phyloP scores from a whole-genome alignment of 2,113 vertebrate species.

The Apodemus speciosus region DNA sequence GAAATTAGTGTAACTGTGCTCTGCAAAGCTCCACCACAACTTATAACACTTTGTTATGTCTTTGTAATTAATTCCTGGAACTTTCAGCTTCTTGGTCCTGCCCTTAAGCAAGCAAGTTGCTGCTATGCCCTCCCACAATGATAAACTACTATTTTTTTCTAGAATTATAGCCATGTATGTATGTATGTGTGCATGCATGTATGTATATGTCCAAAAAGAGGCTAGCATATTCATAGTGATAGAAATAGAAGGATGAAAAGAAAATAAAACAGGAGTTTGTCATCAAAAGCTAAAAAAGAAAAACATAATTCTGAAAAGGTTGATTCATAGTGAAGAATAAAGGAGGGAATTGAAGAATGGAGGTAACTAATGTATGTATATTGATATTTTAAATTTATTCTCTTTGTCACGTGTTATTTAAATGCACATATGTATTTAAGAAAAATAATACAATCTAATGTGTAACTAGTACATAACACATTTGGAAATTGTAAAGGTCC shows the following conservation, averaged over 20 bases:
- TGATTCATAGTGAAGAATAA: background rate
- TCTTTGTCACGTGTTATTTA: background rate
- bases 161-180: background rate
- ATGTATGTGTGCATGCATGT: background rate
- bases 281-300: background rate
- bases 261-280: background rate
- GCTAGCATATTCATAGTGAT: background rate
- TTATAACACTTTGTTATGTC: background rate
- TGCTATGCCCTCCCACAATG: background rate
- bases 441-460: background rate
- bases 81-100: background rate
- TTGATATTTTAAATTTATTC: background rate
- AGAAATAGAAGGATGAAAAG: background rate
- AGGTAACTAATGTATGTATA: background rate
- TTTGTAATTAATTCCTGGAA: background rate
- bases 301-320: background rate
- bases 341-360: background rate
- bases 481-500: rapidly evolving
- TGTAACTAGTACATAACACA: background rate
- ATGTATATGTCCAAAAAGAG: too few relatives aligned
- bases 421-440: background rate
- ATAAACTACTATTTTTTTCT: background rate
- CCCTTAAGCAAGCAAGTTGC: background rate
- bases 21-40: background rate
- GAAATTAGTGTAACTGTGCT: too few relatives aligned